These are phyloP conservation scores for Hydrotaea cyrtoneurina DNA, from an alignment of 2,888 invertebrate genomes.

Conservation along the genomic window DNA sequence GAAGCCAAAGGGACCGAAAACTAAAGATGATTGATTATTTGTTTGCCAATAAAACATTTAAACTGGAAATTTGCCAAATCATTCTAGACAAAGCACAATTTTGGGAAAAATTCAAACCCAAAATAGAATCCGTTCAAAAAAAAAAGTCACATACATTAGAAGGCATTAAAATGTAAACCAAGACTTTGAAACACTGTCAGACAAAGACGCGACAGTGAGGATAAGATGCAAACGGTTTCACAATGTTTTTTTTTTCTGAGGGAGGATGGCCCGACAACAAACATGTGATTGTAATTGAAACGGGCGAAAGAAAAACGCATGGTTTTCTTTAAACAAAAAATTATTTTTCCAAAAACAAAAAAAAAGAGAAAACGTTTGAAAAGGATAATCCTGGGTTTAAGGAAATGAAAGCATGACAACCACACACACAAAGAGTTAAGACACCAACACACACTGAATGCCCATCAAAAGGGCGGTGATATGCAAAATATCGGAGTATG, in stretches of 20 bases:
- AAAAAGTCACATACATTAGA: slow-evolving; percentile 78
- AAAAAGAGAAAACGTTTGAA: no score
- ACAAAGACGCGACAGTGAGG: not conserved
- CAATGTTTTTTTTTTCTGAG: no score
- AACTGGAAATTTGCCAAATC: slow-evolving; percentile 61
- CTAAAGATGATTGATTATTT: slow-evolving; percentile 63
- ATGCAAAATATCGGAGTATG: slow-evolving; percentile 49
- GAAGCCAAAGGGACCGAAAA: slow-evolving; percentile 3
- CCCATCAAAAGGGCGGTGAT: slow-evolving; percentile 49
- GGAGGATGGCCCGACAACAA: slow-evolving; percentile 32
- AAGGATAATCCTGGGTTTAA: slow-evolving; percentile 75
- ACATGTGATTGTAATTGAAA: slow-evolving; percentile 21
- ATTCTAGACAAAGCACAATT: slow-evolving; percentile 38
- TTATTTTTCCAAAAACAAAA: slow-evolving; percentile 21
- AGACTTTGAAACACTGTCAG: not conserved
- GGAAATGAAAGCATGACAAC: slow-evolving; percentile 49
- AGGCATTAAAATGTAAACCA: slow-evolving; percentile 74
- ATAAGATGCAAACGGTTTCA: not conserved
- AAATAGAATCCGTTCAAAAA: not conserved
- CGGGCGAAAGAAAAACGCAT: slow-evolving; percentile 9
- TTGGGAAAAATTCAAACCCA: slow-evolving; percentile 25
- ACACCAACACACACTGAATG: no score
- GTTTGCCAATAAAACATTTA: slow-evolving; percentile 54
- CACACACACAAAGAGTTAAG: not conserved
- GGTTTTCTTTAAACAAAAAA: slow-evolving; percentile 14